Percentiles rank a stretch among this genome's conserved stretches.
These are phyloP conservation scores for Hydropotes inermis DNA, from an alignment of 2,113 vertebrate species.

Conservation along the genomic window DNA sequence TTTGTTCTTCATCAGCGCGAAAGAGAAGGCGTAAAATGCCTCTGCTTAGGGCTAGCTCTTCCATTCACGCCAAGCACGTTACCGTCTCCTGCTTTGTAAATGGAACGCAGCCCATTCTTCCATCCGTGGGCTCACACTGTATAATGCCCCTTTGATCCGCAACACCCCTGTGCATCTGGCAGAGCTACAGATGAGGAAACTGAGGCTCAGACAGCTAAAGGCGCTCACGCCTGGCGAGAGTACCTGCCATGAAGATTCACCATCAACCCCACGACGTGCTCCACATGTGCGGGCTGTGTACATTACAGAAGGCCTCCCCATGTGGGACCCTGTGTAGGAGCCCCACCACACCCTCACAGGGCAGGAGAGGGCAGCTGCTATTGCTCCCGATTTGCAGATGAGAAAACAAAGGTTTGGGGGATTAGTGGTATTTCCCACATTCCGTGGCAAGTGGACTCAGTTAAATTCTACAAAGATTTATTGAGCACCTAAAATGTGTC, in stretches of 20 bases:
- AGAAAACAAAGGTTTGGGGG: neutral
- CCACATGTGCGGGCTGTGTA: fast-evolving
- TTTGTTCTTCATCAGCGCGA: neutral
- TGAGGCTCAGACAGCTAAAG: neutral
- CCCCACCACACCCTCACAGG: neutral
- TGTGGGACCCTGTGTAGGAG: fast-evolving
- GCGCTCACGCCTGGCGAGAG: too few species aligned
- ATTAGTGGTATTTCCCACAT: neutral
- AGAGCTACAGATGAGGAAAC: neutral
- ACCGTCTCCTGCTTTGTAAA: neutral
- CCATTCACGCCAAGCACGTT: neutral
- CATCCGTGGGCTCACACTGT: neutral
- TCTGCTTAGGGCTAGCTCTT: neutral
- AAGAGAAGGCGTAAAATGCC: neutral
- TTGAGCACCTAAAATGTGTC: neutral
- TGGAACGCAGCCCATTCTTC: neutral
- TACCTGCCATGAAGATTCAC: neutral
- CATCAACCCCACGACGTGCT: fast-evolving
- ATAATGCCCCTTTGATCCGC: neutral
- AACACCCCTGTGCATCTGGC: neutral
- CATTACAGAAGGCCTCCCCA: neutral
- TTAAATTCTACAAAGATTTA: neutral
- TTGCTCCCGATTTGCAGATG: neutral
- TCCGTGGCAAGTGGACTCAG: neutral
- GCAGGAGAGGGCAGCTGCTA: too few species aligned